phyloP scores from a whole-genome alignment of 2,113 vertebrate species.

The Alexandromys fortis region DNA sequence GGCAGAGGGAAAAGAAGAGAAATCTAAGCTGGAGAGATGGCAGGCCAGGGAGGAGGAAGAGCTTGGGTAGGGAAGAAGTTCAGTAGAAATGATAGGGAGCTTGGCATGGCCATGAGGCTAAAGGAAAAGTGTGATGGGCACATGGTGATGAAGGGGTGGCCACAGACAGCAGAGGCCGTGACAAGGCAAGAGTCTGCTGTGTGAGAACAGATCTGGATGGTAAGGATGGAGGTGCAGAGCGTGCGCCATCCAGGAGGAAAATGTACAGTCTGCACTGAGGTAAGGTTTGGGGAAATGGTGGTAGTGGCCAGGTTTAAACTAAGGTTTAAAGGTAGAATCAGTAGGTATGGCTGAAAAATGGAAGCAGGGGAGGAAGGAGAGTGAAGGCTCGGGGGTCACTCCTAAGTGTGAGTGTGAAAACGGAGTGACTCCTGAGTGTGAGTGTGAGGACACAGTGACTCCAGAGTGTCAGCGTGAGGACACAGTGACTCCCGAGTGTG shows the following conservation, averaged over 20 bases:
- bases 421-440: too few relatives aligned
- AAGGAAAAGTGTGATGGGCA: background rate
- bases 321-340: background rate
- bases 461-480: too few relatives aligned
- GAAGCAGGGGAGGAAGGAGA: background rate
- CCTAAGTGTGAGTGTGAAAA: background rate
- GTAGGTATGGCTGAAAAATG: background rate
- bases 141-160: background rate
- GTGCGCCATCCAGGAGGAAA: background rate
- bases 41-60: background rate
- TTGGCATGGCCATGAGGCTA: background rate
- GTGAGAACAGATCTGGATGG: background rate
- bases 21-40: background rate
- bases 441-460: too few relatives aligned
- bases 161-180: background rate
- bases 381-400: background rate
- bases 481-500: too few relatives aligned
- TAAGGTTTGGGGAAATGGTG: background rate
- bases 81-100: background rate
- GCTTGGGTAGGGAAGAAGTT: background rate
- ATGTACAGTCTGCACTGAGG: background rate
- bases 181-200: background rate
- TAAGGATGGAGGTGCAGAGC: background rate
- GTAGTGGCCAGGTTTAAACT: background rate
- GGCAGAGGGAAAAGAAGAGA: background rate